Evolutionary conservation across 2,888 invertebrate species (phyloP), one percentile per base, ranked within the genome.

Genomic region (Thecocarcelia acutangulata): DNA sequence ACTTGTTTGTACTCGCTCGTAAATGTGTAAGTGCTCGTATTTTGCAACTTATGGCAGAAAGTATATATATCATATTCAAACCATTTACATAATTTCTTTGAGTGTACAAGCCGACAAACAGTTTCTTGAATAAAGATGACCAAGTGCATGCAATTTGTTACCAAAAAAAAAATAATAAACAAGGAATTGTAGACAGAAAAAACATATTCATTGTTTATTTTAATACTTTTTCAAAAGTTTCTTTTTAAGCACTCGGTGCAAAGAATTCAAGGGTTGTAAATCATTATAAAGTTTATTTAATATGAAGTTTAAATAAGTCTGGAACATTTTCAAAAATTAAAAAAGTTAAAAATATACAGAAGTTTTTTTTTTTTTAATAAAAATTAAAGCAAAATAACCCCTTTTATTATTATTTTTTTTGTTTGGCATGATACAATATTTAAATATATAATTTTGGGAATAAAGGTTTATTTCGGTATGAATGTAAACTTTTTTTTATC

Each of bases 281-380:
- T 61, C 69, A 54, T 76, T 76, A 69, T 61, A 69, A 69, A 76
- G 61, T 61, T 69, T 69, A 61, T 68, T 61, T 44, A 59, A 59
- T 50, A 72, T 44, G 12, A 42, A 50, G 52, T 52, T 40, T 54
- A 44, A 33, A 48, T 59, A 54, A 72, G 56, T 40, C 37, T 56
- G 64, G 8, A 37, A 28, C 48, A 58, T 40, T 12, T 59, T 21
- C 6, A 13, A 6, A n/a, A 40, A 40, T 1, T 28, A n/a, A 46
- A 46, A 46, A 28, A 33, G 15, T 6, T 8, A 3, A 8, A 42
- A 61, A 33, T 19, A 42, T 9, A 17, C 52, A 52, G 63, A 9
- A 54, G 42, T 33, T 33, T 33, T 33, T 33, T 33, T 33, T 66
- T 73, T 54, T n/a, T 64, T 66, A 66, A 74, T 74, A 48, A 66